phyloP scores from a whole-genome alignment of 1,140 invertebrate genomes.

The Drosophila prosaltans region DNA sequence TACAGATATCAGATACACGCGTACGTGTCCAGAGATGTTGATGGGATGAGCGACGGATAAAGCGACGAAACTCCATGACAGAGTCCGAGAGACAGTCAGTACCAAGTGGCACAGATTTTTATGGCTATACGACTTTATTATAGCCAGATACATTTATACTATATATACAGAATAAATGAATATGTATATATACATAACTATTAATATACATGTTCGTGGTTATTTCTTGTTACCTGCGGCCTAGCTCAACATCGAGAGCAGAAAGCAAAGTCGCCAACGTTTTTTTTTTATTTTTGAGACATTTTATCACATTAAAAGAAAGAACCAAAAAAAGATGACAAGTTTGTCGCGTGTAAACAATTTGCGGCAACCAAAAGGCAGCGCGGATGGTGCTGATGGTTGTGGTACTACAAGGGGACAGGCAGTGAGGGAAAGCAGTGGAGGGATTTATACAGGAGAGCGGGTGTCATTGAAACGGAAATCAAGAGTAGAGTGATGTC shows the following conservation, averaged over 20 bases:
- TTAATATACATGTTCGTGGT: conserved; percentile 6
- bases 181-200: neutral
- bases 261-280: conserved; percentile 70
- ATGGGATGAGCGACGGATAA: conserved; percentile 14
- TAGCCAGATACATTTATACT: conserved; percentile 16
- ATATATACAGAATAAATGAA: neutral
- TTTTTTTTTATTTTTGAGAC: conserved; percentile 56
- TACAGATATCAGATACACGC: conserved; percentile 60
- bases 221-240: conserved; percentile 65
- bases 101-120: conserved; percentile 36
- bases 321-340: conserved; percentile 64
- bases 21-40: conserved; percentile 51
- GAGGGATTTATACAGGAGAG: conserved; percentile 14
- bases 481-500: conserved; percentile 59
- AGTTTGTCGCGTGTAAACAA: conserved; percentile 81
- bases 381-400: conserved; percentile 54
- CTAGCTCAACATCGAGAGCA: conserved; percentile 66
- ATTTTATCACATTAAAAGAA: conserved; percentile 46
- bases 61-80: conserved; percentile 35
- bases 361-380: conserved; percentile 67
- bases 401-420: neutral
- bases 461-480: conserved; percentile 66
- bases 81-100: conserved; percentile 40
- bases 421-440: neutral
- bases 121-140: conserved; percentile 56